Base-by-base conservation (phyloP, 2,113 vertebrate genomes). In the Girardinichthys multiradiatus region DNA sequence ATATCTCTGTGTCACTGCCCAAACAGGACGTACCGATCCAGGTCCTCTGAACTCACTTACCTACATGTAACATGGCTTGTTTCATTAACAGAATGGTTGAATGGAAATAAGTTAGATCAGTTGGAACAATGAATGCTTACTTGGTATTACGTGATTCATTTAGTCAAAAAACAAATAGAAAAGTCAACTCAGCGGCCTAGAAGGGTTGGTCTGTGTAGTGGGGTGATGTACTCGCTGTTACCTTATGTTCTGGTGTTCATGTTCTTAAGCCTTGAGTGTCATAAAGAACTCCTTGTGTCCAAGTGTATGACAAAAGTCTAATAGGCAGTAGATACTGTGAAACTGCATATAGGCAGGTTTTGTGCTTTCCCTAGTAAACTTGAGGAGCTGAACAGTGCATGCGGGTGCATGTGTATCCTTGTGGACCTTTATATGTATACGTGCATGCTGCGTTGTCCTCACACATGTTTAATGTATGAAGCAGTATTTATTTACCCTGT, bases 391-490 rank as follows among this genome's bases (percentile, higher is more conserved):
- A 74, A 61, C 72, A 39, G 35, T 74, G 42, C 15, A 1, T 39
- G 42, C 42, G 12, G 42, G 42, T 45, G 31, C 48, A 9, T 86
- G 54, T 64, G 39, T 70, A 11, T 37, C 6, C 61, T 30, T 70
- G 6, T 70, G 58, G 24, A 57, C 54, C 59, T 29, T 11, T 13
- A 17, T 9, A 14, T 66, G n/a, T 48, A 11, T 42, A 45, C 15
- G 54, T 54, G 39, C 48, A 51, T 8, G 42, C 27, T 8, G 33
- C 28, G 24, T 51, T 35, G 39, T 70, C 48, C 61, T 74, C 6
- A 54, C 33, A 64, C 58, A 70, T 81, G 66, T 71, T 29, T 57
- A 70, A 79, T 88, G 81, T 70, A 77, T 82, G 69, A 86, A 69
- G 31, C 27, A 71, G 66, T 70, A 66, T 83, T 58, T 67, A 60